Percentiles rank a stretch among this genome's conserved stretches.
phyloP scores from a whole-genome alignment of 2,797 vertebrate genomes.

The Pelobates cultripes region DNA sequence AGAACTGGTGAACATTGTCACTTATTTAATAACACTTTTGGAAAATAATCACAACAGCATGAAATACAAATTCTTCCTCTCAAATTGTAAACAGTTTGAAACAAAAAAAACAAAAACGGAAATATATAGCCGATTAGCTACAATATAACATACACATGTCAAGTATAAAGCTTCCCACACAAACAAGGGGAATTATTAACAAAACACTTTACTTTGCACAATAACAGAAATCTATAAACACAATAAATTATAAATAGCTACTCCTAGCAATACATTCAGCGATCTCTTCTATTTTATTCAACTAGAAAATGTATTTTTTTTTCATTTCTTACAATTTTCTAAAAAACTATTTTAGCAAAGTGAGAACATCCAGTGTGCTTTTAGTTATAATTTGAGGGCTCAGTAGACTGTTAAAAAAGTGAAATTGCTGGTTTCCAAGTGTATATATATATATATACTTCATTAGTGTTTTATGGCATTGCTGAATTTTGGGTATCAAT shows the following conservation, averaged over 20 bases:
- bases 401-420: conserved; percentile 40
- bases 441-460: conserved; percentile 31
- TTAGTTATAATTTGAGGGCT: conserved; percentile 24
- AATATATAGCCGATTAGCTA: background rate
- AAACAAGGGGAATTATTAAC: conserved; percentile 39
- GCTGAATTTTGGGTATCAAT: conserved; percentile 26
- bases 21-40: conserved; percentile 37
- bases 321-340: conserved; percentile 36
- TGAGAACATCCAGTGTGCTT: conserved; percentile 46
- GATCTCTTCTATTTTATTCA: conserved; percentile 12
- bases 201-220: conserved; percentile 47
- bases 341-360: conserved; percentile 62
- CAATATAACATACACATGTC: conserved; percentile 31
- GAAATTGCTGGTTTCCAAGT: conserved; percentile 33
- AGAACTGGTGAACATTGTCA: conserved; percentile 1
- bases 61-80: background rate
- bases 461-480: conserved; percentile 23
- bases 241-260: conserved; percentile 71
- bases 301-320: conserved; percentile 32
- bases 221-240: conserved; percentile 58
- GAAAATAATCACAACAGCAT: conserved; percentile 9
- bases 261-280: conserved; percentile 54
- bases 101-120: background rate
- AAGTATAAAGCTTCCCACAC: conserved; percentile 57
- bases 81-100: conserved; percentile 27